phyloP scores from a whole-genome alignment of 2,797 vertebrate species.

The Poecile montanus region DNA sequence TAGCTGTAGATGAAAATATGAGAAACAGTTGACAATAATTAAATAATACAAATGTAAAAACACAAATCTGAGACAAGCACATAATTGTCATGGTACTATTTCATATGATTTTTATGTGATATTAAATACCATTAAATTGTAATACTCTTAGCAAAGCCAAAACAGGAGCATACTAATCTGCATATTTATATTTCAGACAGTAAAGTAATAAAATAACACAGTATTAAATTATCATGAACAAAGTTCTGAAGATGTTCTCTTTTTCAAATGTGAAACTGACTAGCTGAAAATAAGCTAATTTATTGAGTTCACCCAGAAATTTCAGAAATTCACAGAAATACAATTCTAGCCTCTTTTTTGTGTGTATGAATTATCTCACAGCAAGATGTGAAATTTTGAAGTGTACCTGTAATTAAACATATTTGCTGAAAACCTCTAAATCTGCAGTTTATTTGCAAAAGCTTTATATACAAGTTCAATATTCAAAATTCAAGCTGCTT shows the following conservation, averaged over 20 bases:
- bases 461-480: slow-evolving; percentile 50
- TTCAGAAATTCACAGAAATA: slow-evolving; percentile 2
- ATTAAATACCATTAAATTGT: slow-evolving; percentile 9
- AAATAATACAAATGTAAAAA: slow-evolving; percentile 25
- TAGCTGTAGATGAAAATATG: slow-evolving; percentile 29
- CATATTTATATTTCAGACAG: slow-evolving; percentile 18
- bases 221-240: not conserved
- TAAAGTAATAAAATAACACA: slow-evolving; percentile 20
- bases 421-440: slow-evolving; percentile 16
- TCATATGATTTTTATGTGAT: slow-evolving; percentile 25
- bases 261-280: slow-evolving; percentile 1
- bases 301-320: not conserved
- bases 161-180: not conserved
- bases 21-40: slow-evolving; percentile 6
- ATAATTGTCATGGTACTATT: slow-evolving; percentile 2
- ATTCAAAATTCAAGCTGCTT: slow-evolving; percentile 50
- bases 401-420: slow-evolving; percentile 28
- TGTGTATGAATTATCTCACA: not conserved
- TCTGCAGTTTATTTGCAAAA: slow-evolving; percentile 53
- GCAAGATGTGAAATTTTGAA: not conserved
- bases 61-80: slow-evolving; percentile 50
- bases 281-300: not conserved
- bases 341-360: not conserved
- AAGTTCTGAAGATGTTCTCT: not conserved
- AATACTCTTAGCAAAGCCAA: slow-evolving; percentile 8